Percentiles rank a stretch among this genome's conserved stretches.
Evolutionary conservation across 2,797 vertebrate species (phyloP).

Genomic region (Bufotes viridis): DNA sequence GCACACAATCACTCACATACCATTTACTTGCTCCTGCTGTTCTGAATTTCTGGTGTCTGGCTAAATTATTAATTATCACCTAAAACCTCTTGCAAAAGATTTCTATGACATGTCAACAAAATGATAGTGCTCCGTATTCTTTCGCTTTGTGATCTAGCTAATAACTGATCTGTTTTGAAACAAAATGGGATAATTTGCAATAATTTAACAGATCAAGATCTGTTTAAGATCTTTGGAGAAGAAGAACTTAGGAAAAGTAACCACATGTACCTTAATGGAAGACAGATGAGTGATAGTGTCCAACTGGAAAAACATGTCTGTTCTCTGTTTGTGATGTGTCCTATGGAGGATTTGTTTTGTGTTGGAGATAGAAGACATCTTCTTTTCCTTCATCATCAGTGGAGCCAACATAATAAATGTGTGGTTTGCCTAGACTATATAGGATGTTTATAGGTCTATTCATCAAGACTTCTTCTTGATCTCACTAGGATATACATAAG

Average conservation of each 20-base stretch:
- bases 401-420: slow-evolving; percentile 46
- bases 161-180: not conserved
- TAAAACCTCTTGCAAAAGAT: not conserved
- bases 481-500: slow-evolving; percentile 27
- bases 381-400: slow-evolving; percentile 26
- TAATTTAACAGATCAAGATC: slow-evolving; percentile 18
- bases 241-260: slow-evolving; percentile 15
- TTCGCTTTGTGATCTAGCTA: not conserved
- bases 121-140: not conserved
- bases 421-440: slow-evolving; percentile 26
- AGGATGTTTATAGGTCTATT: slow-evolving; percentile 37
- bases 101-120: not conserved
- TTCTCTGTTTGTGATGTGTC: slow-evolving; percentile 36
- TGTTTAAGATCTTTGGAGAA: not conserved
- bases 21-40: not conserved
- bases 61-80: not conserved
- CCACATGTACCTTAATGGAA: slow-evolving; percentile 39
- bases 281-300: slow-evolving; percentile 37
- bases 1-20: not conserved
- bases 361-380: slow-evolving; percentile 43
- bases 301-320: slow-evolving; percentile 48
- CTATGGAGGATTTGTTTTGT: slow-evolving; percentile 41
- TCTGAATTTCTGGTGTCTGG: not conserved
- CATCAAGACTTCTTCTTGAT: slow-evolving; percentile 47
- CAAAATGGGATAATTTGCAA: slow-evolving; percentile 12